Evolutionary conservation across 1,140 invertebrate species (phyloP).

Genomic region (Proales similis): DNA sequence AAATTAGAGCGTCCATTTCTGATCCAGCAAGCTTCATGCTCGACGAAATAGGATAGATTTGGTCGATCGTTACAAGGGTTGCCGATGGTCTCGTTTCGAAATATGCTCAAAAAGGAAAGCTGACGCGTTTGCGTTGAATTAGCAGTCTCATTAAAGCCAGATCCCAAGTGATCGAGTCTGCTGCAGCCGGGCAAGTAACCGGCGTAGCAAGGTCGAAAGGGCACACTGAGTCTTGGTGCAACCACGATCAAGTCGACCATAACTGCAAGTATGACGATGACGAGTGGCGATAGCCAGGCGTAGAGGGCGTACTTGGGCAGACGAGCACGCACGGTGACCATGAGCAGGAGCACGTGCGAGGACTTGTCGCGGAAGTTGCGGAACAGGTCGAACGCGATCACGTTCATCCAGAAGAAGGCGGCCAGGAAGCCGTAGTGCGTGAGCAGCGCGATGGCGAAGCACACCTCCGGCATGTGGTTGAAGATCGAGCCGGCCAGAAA

Average conservation of each 20-base stretch:
- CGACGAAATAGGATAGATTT: slow-evolving; percentile 33
- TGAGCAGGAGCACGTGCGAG: slow-evolving; percentile 45
- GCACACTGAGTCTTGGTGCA: neutral
- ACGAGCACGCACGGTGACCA: slow-evolving; percentile 43
- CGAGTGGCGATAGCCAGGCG: slow-evolving; percentile 56
- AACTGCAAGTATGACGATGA: slow-evolving; percentile 54
- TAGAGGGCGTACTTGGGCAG: slow-evolving; percentile 57
- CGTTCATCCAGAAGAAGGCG: slow-evolving; percentile 60
- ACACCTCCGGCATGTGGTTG: slow-evolving; percentile 41
- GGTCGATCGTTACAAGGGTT: neutral
- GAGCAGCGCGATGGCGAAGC: slow-evolving; percentile 49
- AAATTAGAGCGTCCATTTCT: slow-evolving; percentile 46
- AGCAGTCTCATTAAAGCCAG: no score
- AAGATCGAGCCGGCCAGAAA: slow-evolving; percentile 50
- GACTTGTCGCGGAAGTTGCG: slow-evolving; percentile 59
- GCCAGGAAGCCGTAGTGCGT: slow-evolving; percentile 58
- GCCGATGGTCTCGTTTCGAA: no score
- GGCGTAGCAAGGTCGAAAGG: slow-evolving; percentile 34
- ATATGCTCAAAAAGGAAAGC: no score
- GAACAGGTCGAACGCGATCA: slow-evolving; percentile 60
- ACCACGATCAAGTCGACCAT: slow-evolving; percentile 52
- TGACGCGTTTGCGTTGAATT: no score
- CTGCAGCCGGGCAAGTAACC: slow-evolving; percentile 41
- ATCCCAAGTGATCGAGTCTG: no score
- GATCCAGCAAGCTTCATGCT: slow-evolving; percentile 54